phyloP scores from a whole-genome alignment of 2,888 invertebrate species.

The Tipula confusa region DNA sequence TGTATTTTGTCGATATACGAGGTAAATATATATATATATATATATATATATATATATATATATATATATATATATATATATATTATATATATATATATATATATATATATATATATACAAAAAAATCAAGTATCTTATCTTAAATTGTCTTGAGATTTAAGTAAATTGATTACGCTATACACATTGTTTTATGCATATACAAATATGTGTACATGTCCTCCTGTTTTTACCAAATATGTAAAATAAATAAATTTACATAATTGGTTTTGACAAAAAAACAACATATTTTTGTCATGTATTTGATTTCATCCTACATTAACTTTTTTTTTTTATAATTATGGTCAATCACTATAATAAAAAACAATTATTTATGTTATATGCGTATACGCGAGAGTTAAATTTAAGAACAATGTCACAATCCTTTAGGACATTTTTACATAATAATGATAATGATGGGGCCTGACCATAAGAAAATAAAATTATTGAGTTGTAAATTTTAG shows the following conservation, averaged over 20 bases:
- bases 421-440: neutral
- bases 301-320: neutral
- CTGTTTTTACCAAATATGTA: neutral
- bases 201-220: neutral
- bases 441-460: neutral
- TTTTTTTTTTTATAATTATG: neutral
- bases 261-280: slow-evolving; percentile 1
- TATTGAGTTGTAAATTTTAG: slow-evolving; percentile 3
- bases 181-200: neutral
- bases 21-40: neutral
- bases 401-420: neutral
- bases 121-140: neutral
- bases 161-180: neutral
- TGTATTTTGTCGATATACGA: neutral
- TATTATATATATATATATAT: no score
- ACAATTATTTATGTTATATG: neutral
- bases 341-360: neutral
- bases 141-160: neutral
- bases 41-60: no score
- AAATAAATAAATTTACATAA: slow-evolving; percentile 21
- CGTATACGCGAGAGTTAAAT: neutral
- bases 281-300: neutral
- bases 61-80: no score
- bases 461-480: neutral
- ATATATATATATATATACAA: neutral